These are phyloP conservation scores for Hestina assimilis DNA, from an alignment of 1,140 invertebrate genomes.

Conservation along the genomic window DNA sequence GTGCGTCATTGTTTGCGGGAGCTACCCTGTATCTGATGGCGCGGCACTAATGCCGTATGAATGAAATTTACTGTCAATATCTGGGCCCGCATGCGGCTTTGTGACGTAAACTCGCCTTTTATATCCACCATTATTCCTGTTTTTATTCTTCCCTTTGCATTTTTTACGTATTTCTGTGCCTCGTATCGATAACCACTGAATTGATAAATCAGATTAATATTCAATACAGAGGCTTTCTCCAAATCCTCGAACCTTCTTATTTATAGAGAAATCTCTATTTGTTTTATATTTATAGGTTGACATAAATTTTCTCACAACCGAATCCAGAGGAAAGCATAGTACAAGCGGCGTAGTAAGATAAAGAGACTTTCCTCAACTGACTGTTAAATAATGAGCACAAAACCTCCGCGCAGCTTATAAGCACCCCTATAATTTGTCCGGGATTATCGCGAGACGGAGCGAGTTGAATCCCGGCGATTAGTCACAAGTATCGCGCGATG, in stretches of 20 bases:
- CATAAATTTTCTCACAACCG: not conserved
- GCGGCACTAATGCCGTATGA: slow-evolving; percentile 76
- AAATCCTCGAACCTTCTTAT: too few species aligned
- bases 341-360: not conserved
- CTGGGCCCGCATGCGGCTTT: slow-evolving; percentile 76
- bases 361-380: slow-evolving; percentile 33
- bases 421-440: slow-evolving; percentile 68
- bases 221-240: slow-evolving; percentile 1
- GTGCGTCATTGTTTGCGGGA: slow-evolving; percentile 51
- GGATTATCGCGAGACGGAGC: slow-evolving; percentile 67
- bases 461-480: slow-evolving; percentile 68
- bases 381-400: slow-evolving; percentile 65
- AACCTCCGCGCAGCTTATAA: slow-evolving; percentile 51
- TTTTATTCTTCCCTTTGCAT: slow-evolving; percentile 59
- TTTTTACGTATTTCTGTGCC: slow-evolving; percentile 47
- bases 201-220: slow-evolving; percentile 18
- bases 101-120: slow-evolving; percentile 74
- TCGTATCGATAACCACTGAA: slow-evolving; percentile 24
- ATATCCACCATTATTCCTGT: slow-evolving; percentile 58
- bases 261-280: not conserved
- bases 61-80: slow-evolving; percentile 79
- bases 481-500: slow-evolving; percentile 69
- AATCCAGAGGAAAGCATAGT: not conserved
- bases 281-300: not conserved
- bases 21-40: slow-evolving; percentile 72